Base-by-base conservation (phyloP, 2,888 invertebrate genomes). In the Elegia similella region DNA sequence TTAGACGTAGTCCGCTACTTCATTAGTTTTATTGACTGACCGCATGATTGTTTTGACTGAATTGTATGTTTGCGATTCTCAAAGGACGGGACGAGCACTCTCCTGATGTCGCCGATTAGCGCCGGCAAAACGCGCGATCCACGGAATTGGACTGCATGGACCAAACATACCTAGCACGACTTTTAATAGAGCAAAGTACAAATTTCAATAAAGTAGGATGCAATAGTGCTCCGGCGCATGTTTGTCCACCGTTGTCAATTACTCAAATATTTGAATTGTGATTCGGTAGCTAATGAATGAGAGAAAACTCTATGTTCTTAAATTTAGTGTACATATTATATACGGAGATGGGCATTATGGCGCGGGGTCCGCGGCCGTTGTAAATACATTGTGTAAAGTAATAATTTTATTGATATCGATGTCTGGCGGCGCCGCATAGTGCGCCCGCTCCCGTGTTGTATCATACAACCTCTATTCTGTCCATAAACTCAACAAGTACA, bases 241-340 rank as follows among this genome's bases (percentile, higher is more conserved):
- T 86, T 85, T 87, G 91, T 90, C 90, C 90, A 88, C 88, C 88
- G 86, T 90, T 86, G 91, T 91, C 91, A 91, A 91, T 91, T 91
- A 91, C 86, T 88, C 86, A 84, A 85, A 86, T 86, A 89, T 86
- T 86, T 88, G 86, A 89, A 90, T 88, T 91, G 91, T 91, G 91
- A 91, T 91, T 90, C 86, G 89, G 89, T 91, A 91, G 90, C 88
- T 91, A 90, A 88, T 85, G 90, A 90, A 88, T 85, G 90, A 89
- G 89, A 90, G 89, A 91, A 84, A 89, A 86, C 80, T 80, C 82
- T 88, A 89, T 88, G 88, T 84, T 89, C 88, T 88, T 88, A 86
- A 86, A 86, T 85, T 77, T 86, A 88, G 82, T 90, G 90, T 90
- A 90, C 76, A 90, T 90, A 90, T 85, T 84, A 88, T 84, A 86